Base-by-base conservation (phyloP, 2,797 vertebrate genomes). In the Pseudochromis fuscus region DNA sequence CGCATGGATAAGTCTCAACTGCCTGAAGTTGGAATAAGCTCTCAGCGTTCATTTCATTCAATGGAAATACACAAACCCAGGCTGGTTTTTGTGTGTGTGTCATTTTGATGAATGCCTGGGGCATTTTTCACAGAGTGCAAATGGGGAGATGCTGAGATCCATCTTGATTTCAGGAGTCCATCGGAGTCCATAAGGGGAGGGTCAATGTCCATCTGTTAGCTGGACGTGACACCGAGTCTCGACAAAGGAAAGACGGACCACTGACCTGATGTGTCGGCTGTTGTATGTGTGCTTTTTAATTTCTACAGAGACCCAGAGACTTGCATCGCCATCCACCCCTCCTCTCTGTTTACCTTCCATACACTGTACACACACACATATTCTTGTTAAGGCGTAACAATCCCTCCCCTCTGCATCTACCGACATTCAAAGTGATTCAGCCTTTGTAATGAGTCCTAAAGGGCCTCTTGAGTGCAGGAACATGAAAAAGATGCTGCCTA, bases 191-290 rank as follows among this genome's bases (percentile, higher is more conserved):
- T 91, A 80, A 90, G 70, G 89, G 92, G 91, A 92, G 90, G 85
- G 87, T 92, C 92, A 88, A 82, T 67, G 91, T 95, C 95, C 95
- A 96, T 98, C 95, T 96, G 95, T 96, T 96, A 94, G 89, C 91
- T 83, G 52, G 89, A 95, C 92, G 91, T 95, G 94, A 93, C 93
- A 67, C 89, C 84, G 82, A 92, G 92, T 89, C 91, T 92, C 91
- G 91, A 93, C 93, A 92, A 91, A 87, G 86, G 87, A 91, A 94
- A 95, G 94, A 95, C 94, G 92, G 86, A 92, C 92, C 91, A 88
- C 91, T 94, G 93, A 95, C 95, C 94, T 92, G 50, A 72, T 91
- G 84, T 88, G 23, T 44, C 68, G 59, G 48, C 12, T 19, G 46
- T 30, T 61, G 70, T 45, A 44, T 60, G 64, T 67, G 42, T 68